Conservation (phyloP, 2,113 vertebrate species). For the Pelobates fuscus region DNA sequence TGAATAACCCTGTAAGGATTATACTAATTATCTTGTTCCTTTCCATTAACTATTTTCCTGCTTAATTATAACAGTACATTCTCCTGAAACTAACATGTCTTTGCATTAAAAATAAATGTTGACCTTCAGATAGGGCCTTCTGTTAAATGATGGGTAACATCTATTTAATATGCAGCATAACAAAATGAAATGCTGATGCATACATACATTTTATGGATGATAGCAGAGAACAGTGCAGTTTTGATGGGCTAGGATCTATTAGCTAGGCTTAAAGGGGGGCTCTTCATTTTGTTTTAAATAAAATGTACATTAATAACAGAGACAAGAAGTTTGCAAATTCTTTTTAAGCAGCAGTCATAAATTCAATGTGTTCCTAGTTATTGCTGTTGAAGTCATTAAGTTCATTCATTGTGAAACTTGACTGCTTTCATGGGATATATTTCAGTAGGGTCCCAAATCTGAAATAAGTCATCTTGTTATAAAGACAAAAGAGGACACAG, state of each 20-base stretch:
- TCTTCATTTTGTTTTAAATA: constrained; percentile 23
- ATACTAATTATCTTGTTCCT: too few relatives aligned
- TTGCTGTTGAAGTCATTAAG: constrained; percentile 37
- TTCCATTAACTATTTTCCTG: too few relatives aligned
- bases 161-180: constrained; percentile 40
- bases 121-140: constrained; percentile 30
- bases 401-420: constrained; percentile 46
- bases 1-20: too few relatives aligned
- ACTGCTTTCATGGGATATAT: constrained; percentile 29
- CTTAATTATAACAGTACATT: constrained; percentile 6
- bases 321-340: constrained; percentile 39
- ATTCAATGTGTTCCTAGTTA: constrained; percentile 28
- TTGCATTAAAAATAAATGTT: constrained; percentile 13
- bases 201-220: constrained; percentile 41
- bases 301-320: constrained; percentile 29
- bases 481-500: constrained; percentile 38
- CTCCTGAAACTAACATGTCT: constrained; percentile 19
- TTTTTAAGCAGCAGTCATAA: constrained; percentile 30
- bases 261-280: constrained; percentile 34
- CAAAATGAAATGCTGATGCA: constrained; percentile 44
- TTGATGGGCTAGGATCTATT: constrained; percentile 41
- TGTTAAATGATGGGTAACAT: constrained; percentile 45
- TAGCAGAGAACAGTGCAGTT: constrained; percentile 21
- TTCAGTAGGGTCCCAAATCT: constrained; percentile 35
- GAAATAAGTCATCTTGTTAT: constrained; percentile 35